Evolutionary conservation across 1,140 invertebrate genomes (phyloP), one percentile per base, ranked within the genome.

Genomic region (Drosophila simulans): DNA sequence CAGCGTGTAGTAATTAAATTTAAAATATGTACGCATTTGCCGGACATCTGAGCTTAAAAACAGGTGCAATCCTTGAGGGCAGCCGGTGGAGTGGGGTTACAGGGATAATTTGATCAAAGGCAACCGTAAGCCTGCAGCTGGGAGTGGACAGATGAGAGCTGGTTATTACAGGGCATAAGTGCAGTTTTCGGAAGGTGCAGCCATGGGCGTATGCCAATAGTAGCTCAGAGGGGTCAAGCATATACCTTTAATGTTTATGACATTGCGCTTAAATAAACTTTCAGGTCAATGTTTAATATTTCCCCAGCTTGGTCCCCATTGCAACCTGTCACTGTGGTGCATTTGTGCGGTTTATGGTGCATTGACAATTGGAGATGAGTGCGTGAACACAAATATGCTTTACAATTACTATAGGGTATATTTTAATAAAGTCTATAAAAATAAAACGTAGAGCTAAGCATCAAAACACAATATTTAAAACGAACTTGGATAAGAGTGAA

Each of bases 81-180:
- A 22, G 22, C 12, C 15, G 3, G 3, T 5, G 39, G 53, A 62
- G 37, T 42, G 53, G 42, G 17, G 45, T 15, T 49, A 11, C 35
- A 39, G 54, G 70, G 15, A 88, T 89, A 88, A 88, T 88, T 88
- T 83, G 69, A 88, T 88, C 83, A 88, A 88, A 88, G 84, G 84
- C 66, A 82, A 42, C 74, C 69, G 59, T 82, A 85, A 85, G 83
- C 82, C 78, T 53, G 65, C 45, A 63, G 42, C 63, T 17, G 40
- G 20, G 35, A 64, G 49, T 45, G 42, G 60, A 57, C 68, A 56
- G 42, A 25, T 42, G 17, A 66, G 63, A 35, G 39, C 46, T 27
- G 59, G 64, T 70, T 71, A 71, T 71, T 71, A 70, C 35, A 70
- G 68, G 68, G 43, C 65, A 35, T 49, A 57, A 76, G 65, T 71